Conservation (phyloP, 2,888 invertebrate genomes). For the Machimus rusticus region DNA sequence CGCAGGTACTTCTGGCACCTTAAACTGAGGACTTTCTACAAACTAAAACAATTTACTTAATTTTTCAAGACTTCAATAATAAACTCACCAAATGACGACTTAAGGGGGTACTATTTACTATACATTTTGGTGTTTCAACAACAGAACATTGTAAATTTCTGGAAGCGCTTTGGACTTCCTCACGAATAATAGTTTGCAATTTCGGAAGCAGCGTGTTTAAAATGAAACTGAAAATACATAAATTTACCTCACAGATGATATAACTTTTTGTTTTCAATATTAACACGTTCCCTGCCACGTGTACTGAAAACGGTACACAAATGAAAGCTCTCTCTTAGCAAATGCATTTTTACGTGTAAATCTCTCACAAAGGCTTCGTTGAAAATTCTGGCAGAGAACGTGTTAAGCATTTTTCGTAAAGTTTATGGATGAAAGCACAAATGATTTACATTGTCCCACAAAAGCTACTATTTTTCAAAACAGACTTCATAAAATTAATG, state of each 20-base stretch:
- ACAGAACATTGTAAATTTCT: neutral
- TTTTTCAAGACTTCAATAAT: neutral
- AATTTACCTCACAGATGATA: neutral
- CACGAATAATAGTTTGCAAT: constrained; percentile 48
- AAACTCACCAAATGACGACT: constrained; percentile 51
- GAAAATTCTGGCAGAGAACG: too few relatives aligned
- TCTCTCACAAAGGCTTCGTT: too few relatives aligned
- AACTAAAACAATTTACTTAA: constrained; percentile 48
- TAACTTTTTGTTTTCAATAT: neutral
- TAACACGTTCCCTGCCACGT: too few relatives aligned
- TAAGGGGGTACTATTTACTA: constrained; percentile 8
- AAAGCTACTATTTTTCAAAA: neutral
- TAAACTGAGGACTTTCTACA: constrained; percentile 51
- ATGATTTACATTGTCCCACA: neutral
- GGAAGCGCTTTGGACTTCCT: constrained; percentile 45
- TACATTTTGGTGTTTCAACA: neutral
- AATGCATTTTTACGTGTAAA: too few relatives aligned
- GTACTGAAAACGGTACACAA: too few relatives aligned
- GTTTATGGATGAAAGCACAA: neutral
- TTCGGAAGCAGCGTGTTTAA: constrained; percentile 4
- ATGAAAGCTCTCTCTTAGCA: too few relatives aligned
- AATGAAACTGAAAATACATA: neutral
- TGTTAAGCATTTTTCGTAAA: neutral
- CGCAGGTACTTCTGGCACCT: constrained; percentile 50
- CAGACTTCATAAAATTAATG: neutral